phyloP scores from a whole-genome alignment of 2,797 vertebrate species.

The Fistularia commersonii region DNA sequence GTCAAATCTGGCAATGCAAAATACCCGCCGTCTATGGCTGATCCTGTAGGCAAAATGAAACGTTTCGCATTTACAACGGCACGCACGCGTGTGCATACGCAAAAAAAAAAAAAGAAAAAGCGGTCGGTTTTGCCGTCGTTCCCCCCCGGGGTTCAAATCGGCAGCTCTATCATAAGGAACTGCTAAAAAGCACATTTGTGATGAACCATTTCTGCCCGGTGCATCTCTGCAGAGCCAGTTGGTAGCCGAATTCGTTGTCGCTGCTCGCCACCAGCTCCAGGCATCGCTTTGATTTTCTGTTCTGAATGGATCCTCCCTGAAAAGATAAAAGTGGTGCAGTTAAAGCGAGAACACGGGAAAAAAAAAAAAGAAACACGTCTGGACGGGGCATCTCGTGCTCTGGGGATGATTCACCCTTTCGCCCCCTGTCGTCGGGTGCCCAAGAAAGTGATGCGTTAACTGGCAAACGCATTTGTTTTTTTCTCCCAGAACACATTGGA shows the following conservation, averaged over 20 bases:
- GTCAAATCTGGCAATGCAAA: constrained; percentile 63
- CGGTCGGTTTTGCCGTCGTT: too few species aligned
- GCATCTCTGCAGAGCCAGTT: constrained; percentile 93
- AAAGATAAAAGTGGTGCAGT: constrained; percentile 52
- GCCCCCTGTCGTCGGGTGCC: too few species aligned
- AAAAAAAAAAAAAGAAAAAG: not conserved
- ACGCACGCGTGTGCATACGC: constrained; percentile 25
- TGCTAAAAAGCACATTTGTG: constrained; percentile 86
- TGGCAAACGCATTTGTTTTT: too few species aligned
- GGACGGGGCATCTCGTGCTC: too few species aligned
- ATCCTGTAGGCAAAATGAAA: constrained; percentile 67
- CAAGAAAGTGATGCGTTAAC: too few species aligned
- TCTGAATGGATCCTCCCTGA: constrained; percentile 96
- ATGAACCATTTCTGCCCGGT: constrained; percentile 95
- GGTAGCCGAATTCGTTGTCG: constrained; percentile 91
- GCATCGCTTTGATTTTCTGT: constrained; percentile 96
- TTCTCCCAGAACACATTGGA: too few species aligned
- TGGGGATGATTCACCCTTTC: too few species aligned
- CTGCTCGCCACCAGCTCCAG: constrained; percentile 89
- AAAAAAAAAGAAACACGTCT: too few species aligned
- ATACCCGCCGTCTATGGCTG: constrained; percentile 62
- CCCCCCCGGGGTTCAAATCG: not conserved
- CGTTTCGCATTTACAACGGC: constrained; percentile 74
- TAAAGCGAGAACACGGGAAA: constrained; percentile 16
- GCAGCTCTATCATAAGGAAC: constrained; percentile 69